Evolutionary conservation across 64 coral and sea anemone genomes (phyloP).

Genomic region (Pocillopora verrucosa): DNA sequence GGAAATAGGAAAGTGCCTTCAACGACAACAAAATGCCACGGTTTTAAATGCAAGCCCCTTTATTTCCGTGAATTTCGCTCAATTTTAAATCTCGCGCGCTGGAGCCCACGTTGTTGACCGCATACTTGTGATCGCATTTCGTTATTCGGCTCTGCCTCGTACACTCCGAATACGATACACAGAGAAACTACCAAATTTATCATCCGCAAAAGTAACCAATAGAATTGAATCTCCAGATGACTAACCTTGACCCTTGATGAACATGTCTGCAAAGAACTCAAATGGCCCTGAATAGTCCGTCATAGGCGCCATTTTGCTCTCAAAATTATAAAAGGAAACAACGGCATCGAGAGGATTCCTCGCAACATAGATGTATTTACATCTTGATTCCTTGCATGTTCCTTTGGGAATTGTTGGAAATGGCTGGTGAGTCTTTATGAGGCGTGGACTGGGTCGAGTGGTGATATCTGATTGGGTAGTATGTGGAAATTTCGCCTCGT

Average conservation of each 20-base stretch:
- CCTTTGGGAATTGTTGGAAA: conserved; percentile 38
- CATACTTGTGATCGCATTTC: too few species aligned
- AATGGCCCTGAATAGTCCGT: conserved; percentile 29
- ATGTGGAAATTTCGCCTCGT: conserved; percentile 4
- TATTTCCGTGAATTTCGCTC: too few species aligned
- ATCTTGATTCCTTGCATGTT: neutral
- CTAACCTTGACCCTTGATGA: conserved; percentile 15
- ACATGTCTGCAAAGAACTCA: conserved; percentile 21
- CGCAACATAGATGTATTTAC: conserved; percentile 51
- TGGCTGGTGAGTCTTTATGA: conserved; percentile 60
- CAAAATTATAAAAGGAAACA: conserved; percentile 28
- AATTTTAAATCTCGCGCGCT: too few species aligned
- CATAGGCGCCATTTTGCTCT: conserved; percentile 9
- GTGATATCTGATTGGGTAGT: conserved; percentile 3
- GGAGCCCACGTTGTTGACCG: too few species aligned
- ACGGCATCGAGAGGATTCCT: conserved; percentile 41
- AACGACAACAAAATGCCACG: too few species aligned
- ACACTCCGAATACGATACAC: too few species aligned
- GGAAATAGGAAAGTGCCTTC: too few species aligned
- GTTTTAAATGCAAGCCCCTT: too few species aligned
- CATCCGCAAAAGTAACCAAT: too few species aligned
- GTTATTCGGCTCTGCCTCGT: too few species aligned
- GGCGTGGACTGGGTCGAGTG: conserved; percentile 12
- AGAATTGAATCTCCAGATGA: neutral
- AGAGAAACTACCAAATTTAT: too few species aligned